Percentiles rank a stretch among this genome's conserved stretches.
Evolutionary conservation across 2,113 vertebrate genomes (phyloP).

Genomic region (Neolamprologus sp.): DNA sequence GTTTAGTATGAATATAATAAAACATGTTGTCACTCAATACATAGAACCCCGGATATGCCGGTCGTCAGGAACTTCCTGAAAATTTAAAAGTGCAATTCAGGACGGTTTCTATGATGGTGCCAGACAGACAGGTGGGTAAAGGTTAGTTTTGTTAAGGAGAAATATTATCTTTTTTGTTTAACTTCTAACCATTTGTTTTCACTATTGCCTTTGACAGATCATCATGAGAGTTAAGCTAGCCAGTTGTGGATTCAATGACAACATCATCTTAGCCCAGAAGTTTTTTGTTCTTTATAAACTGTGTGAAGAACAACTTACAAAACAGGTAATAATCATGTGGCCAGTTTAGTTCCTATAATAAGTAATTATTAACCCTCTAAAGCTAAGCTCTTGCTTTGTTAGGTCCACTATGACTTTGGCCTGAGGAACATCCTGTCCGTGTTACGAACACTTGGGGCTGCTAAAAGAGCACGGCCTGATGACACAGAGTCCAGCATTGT

Average conservation of each 20-base stretch:
- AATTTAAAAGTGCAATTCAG: constrained; percentile 86
- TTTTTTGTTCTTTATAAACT: constrained; percentile 87
- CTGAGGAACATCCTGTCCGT: constrained; percentile 88
- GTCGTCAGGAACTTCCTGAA: constrained; percentile 86
- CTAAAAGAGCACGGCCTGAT: constrained; percentile 76
- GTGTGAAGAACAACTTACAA: constrained; percentile 87
- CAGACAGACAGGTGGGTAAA: constrained; percentile 77
- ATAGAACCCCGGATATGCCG: constrained; percentile 88
- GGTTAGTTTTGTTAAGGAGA: neutral
- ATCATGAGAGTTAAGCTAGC: constrained; percentile 89
- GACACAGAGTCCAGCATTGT: constrained; percentile 83
- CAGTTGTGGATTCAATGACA: constrained; percentile 85
- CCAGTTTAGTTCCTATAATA: neutral
- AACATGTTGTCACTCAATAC: neutral
- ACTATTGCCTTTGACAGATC: constrained; percentile 66
- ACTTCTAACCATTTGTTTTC: neutral
- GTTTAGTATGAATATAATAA: neutral
- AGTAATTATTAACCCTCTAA: neutral
- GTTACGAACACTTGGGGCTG: constrained; percentile 80
- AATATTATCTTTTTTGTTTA: neutral
- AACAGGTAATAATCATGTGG: constrained; percentile 71
- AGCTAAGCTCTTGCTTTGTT: neutral
- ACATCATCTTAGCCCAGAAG: constrained; percentile 78
- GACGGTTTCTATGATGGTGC: constrained; percentile 88
- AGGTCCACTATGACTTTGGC: constrained; percentile 93